These are phyloP conservation scores for Chiroxiphia lanceolata DNA, from an alignment of 2,797 vertebrate species.

Conservation along the genomic window DNA sequence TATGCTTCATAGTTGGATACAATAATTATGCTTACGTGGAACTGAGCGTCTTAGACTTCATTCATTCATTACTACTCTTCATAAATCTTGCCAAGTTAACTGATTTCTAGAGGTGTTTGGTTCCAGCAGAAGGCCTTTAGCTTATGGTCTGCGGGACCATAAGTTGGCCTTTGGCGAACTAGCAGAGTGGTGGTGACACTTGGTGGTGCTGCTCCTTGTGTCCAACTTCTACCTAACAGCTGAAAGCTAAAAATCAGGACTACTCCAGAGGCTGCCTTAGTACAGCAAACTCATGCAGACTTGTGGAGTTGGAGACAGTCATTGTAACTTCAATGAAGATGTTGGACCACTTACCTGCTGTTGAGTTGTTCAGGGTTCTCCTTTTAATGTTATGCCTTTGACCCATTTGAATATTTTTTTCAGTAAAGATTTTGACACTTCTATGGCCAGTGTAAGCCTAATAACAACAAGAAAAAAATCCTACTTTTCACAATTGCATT, in stretches of 20 bases:
- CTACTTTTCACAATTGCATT: neutral
- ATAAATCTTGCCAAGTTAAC: neutral
- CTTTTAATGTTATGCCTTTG: neutral
- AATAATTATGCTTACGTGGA: conserved; percentile 44
- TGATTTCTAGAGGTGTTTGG: neutral
- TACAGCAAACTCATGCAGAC: neutral
- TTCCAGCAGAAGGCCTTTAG: neutral
- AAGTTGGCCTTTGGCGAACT: neutral
- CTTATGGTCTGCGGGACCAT: neutral
- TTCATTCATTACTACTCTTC: neutral
- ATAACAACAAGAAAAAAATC: neutral
- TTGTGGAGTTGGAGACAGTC: neutral
- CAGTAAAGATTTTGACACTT: neutral
- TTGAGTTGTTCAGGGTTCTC: neutral
- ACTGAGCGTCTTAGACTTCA: neutral
- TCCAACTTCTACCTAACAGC: neutral
- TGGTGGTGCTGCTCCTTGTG: neutral
- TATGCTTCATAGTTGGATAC: conserved; percentile 12
- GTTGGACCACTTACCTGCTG: neutral
- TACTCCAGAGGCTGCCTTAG: neutral
- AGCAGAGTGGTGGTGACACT: neutral
- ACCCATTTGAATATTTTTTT: neutral
- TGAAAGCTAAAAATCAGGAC: neutral
- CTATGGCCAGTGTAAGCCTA: neutral
- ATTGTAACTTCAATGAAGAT: neutral